phyloP scores from a whole-genome alignment of 2,797 vertebrate genomes.

The Onychomys arenicola region DNA sequence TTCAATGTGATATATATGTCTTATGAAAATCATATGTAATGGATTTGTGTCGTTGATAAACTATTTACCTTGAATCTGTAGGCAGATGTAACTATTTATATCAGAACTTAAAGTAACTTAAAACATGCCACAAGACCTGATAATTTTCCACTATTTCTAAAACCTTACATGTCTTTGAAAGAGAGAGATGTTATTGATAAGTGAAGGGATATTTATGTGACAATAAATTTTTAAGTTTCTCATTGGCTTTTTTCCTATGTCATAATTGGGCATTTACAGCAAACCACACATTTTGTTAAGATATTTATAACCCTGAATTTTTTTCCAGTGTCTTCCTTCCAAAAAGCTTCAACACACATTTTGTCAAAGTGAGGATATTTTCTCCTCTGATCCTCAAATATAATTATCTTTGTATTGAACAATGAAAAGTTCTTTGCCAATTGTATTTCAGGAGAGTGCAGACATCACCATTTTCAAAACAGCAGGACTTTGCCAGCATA shows the following conservation, averaged over 20 bases:
- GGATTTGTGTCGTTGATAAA: not conserved
- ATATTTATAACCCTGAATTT: not conserved
- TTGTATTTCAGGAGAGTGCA: not conserved
- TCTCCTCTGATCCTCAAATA: not conserved
- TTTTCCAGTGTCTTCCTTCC: slow-evolving; percentile 25
- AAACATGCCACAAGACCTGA: slow-evolving; percentile 1
- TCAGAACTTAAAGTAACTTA: slow-evolving; percentile 54
- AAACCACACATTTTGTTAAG: slow-evolving; percentile 64
- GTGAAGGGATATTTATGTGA: slow-evolving; percentile 39
- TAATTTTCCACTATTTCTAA: slow-evolving; percentile 30
- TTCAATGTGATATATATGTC: slow-evolving; percentile 6
- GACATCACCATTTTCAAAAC: slow-evolving; percentile 29
- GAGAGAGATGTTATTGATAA: slow-evolving; percentile 64
- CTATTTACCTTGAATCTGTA: not conserved
- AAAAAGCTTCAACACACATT: slow-evolving; percentile 17
- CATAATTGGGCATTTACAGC: slow-evolving; percentile 41
- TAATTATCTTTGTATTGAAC: not conserved
- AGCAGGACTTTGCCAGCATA: slow-evolving; percentile 9
- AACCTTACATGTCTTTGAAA: slow-evolving; percentile 57
- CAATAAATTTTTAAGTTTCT: slow-evolving; percentile 47
- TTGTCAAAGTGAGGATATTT: not conserved
- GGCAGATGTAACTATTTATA: slow-evolving; percentile 36
- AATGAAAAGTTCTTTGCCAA: not conserved
- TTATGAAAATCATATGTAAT: slow-evolving; percentile 13
- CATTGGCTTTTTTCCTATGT: slow-evolving; percentile 51